These are phyloP conservation scores for Drosophila equinoxialis DNA, from an alignment of 1,140 invertebrate species.

Conservation along the genomic window DNA sequence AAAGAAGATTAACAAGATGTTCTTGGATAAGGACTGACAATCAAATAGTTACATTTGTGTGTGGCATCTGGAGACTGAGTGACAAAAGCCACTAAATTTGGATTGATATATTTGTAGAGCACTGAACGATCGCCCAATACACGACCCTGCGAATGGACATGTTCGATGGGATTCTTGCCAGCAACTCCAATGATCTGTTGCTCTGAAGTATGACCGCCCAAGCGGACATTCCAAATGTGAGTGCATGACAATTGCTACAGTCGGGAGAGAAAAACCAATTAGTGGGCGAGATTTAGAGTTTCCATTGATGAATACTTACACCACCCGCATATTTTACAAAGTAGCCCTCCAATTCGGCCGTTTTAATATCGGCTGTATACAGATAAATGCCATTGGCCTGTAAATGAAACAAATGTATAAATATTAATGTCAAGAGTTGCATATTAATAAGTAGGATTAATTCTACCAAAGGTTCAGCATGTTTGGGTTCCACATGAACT, in stretches of 20 bases:
- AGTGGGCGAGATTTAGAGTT: neutral
- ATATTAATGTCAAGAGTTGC: neutral
- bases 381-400: constrained; percentile 87
- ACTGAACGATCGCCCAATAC: constrained; percentile 97
- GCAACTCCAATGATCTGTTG: constrained; percentile 88
- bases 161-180: constrained; percentile 90
- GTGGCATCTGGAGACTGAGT: constrained; percentile 90
- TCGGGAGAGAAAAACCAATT: constrained; percentile 1
- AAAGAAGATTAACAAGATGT: constrained; percentile 1
- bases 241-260: constrained; percentile 81
- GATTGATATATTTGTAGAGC: constrained; percentile 99
- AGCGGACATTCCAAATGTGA: constrained; percentile 88
- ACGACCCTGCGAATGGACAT: constrained; percentile 97
- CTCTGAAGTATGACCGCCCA: constrained; percentile 85
- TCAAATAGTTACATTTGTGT: constrained; percentile 87
- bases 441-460: neutral
- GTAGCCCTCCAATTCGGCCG: constrained; percentile 88
- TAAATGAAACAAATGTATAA: neutral
- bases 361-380: constrained; percentile 88
- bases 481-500: constrained; percentile 88
- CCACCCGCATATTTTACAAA: constrained; percentile 84
- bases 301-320: constrained; percentile 42
- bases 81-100: constrained; percentile 95
- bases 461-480: constrained; percentile 83
- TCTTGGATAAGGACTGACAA: neutral